Base-by-base conservation (phyloP, 2,797 vertebrate species). In the Craterocephalus amniculus region DNA sequence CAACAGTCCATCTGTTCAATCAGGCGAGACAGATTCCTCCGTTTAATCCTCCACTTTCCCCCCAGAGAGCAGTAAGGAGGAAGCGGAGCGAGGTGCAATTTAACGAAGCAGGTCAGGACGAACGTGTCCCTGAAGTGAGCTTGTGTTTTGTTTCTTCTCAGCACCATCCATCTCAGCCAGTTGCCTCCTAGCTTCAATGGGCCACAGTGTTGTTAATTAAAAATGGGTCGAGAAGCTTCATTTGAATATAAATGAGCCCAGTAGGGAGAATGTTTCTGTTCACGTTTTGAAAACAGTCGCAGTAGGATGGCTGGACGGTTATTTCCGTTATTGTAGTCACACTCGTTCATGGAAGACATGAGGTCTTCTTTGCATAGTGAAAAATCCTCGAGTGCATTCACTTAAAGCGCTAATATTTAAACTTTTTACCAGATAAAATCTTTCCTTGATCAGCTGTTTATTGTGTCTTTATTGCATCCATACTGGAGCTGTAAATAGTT, bases 11-110 rank as follows among this genome's bases (percentile, higher is more conserved):
- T 87, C 83, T 85, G 84, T 43, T 86, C 86, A 79, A 76, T 87
- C 88, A 88, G 74, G 73, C 69, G 40, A 83, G 68, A 84, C 80
- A 79, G 84, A 90, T 85, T 82, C 86, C 75, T 86, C 58, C 0
- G 10, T 78, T 85, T 86, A 86, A 89, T 87, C 83, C 85, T 54
- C 12, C 74, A 59, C 59, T 74, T 76, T 69, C 2, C 24, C 67
- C 45, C 74, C 16, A 12, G 14, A 61, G 67, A 70, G 61, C 58
- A 34, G 70, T 55, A 62, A 40, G 40, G 43, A 57, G 65, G 68
- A 71, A 54, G 66, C 64, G 69, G 67, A 86, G 62, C 10, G 70
- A 83, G 73, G 74, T 54, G 27, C 64, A 52, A 43, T 63, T 67
- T 81, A 67, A 79, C 65, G 1, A 26, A 72, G 64, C 67, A 71